These are phyloP conservation scores for Onychomys arenicola DNA, from an alignment of 2,797 vertebrate species.

Conservation along the genomic window DNA sequence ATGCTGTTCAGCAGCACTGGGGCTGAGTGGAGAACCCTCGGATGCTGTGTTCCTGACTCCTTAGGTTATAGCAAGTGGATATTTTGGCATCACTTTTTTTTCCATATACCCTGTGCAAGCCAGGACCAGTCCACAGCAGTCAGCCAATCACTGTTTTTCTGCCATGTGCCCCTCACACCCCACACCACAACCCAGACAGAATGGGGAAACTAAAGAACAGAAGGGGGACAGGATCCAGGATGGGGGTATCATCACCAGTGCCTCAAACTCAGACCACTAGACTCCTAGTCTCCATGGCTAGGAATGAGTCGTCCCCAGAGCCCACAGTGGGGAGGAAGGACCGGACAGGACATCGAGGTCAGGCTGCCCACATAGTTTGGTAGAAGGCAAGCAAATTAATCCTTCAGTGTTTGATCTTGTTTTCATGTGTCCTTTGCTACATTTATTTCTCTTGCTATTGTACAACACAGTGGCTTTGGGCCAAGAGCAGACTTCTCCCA, in stretches of 20 bases:
- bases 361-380: neutral
- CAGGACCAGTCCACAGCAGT: neutral
- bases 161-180: neutral
- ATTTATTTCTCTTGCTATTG: conserved; percentile 20
- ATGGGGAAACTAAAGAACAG: neutral
- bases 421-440: conserved; percentile 36
- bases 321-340: neutral
- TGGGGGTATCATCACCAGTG: neutral
- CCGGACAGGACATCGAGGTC: neutral
- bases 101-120: neutral
- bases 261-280: neutral
- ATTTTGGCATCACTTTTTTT: neutral
- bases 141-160: neutral
- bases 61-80: neutral
- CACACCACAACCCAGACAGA: neutral
- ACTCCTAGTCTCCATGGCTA: neutral
- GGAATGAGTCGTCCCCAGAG: neutral
- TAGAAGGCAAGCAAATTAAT: neutral
- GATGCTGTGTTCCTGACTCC: neutral
- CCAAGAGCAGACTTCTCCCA: neutral
- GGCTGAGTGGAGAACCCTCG: neutral
- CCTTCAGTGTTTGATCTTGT: conserved; percentile 16
- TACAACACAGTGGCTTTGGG: neutral
- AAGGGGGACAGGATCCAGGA: neutral
- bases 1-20: neutral